These are phyloP conservation scores for Aethes cnicana DNA, from an alignment of 2,888 invertebrate genomes.

Conservation along the genomic window DNA sequence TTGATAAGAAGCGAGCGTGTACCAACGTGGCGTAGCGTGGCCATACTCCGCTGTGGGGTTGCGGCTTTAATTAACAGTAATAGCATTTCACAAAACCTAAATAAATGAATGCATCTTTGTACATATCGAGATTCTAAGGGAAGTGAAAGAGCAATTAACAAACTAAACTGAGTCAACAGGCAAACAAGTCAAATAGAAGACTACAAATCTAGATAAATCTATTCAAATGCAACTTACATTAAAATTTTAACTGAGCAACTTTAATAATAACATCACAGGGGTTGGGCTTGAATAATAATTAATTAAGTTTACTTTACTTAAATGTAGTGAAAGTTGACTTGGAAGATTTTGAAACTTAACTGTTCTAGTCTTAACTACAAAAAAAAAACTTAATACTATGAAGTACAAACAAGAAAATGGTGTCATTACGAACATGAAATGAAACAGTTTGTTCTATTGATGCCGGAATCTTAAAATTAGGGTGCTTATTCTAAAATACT, in stretches of 20 bases:
- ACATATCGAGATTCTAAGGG: conserved; percentile 26
- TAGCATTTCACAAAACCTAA: no score
- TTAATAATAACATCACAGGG: conserved; percentile 41
- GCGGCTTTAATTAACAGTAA: no score
- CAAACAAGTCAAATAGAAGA: conserved; percentile 3
- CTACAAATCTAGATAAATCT: conserved; percentile 32
- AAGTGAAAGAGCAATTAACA: not conserved
- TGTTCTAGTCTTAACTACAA: conserved; percentile 37
- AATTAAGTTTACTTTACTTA: conserved; percentile 8
- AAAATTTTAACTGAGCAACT: conserved; percentile 74
- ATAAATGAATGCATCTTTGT: conserved; percentile 6
- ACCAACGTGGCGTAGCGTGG: no score
- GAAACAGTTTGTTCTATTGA: conserved; percentile 15
- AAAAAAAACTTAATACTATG: conserved; percentile 43
- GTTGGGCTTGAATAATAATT: conserved; percentile 21
- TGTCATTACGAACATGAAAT: conserved; percentile 30
- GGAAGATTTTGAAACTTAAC: conserved; percentile 6
- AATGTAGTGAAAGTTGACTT: conserved; percentile 7
- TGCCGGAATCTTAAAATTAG: conserved; percentile 36
- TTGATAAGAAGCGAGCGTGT: no score
- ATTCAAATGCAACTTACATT: conserved; percentile 45
- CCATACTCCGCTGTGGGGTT: no score
- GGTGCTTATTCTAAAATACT: conserved; percentile 45
- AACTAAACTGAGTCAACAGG: not conserved
- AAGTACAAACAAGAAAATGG: conserved; percentile 69